A percentile compares a stretch with the other conserved stretches of the same genome.
These are phyloP conservation scores for Monomorium pharaonis DNA, from an alignment of 1,140 invertebrate genomes.

Conservation along the genomic window DNA sequence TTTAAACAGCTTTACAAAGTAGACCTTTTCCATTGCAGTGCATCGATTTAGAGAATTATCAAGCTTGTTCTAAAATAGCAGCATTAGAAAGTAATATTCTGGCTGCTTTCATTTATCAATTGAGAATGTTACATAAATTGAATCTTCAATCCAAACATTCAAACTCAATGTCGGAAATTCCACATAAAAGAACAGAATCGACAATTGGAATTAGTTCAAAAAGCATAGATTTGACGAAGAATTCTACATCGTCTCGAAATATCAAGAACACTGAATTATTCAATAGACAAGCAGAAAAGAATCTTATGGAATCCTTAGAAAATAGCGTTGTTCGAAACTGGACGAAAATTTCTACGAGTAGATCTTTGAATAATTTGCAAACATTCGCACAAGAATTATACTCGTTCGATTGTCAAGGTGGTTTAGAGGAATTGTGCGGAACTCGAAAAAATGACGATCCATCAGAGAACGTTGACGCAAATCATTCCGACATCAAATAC, in stretches of 20 bases:
- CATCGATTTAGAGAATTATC: conserved; percentile 83
- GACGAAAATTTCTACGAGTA: conserved; percentile 83
- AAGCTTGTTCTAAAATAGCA: conserved; percentile 84
- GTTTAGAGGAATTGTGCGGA: conserved; percentile 83
- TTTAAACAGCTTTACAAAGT: not conserved
- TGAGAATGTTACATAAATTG: conserved; percentile 80
- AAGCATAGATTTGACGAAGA: conserved; percentile 4
- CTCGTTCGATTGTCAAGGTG: conserved; percentile 85
- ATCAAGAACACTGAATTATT: conserved; percentile 77
- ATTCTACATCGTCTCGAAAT: conserved; percentile 30
- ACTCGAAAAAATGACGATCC: conserved; percentile 75
- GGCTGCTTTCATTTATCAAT: conserved; percentile 82
- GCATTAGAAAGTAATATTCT: conserved; percentile 82
- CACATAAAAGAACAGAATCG: not conserved
- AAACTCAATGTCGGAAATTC: not conserved
- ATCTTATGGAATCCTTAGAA: conserved; percentile 81
- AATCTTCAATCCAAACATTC: conserved; percentile 54
- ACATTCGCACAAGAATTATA: conserved; percentile 81
- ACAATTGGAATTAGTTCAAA: not conserved
- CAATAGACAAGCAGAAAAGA: conserved; percentile 81
- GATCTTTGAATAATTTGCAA: conserved; percentile 82
- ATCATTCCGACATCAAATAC: conserved; percentile 63
- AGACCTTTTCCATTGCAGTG: conserved; percentile 67
- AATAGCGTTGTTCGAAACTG: conserved; percentile 77
- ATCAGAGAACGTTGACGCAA: conserved; percentile 63